These are phyloP conservation scores for Pyrrhosoma nymphula DNA, from an alignment of 2,888 invertebrate genomes.

Conservation along the genomic window DNA sequence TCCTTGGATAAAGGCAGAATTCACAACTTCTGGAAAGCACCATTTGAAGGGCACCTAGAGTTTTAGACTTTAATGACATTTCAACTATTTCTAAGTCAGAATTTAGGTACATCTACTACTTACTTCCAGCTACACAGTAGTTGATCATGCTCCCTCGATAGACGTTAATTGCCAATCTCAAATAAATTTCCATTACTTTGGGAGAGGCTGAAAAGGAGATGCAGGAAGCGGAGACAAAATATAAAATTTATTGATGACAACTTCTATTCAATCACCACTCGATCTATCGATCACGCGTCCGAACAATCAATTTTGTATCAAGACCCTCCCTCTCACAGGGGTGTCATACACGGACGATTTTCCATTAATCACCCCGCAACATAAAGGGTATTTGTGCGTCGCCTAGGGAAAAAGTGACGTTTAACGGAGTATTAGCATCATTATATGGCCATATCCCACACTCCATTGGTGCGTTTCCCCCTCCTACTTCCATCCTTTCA, in stretches of 20 bases:
- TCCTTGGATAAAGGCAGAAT: no score
- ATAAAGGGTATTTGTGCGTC: constrained; percentile 14
- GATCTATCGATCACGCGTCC: neutral
- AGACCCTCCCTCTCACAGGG: neutral
- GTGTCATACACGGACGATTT: neutral
- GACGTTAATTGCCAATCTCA: no score
- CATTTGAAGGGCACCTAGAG: no score
- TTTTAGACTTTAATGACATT: no score
- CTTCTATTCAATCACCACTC: neutral
- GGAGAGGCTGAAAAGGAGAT: no score
- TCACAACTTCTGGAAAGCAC: no score
- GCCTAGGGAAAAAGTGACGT: neutral
- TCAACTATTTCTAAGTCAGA: no score
- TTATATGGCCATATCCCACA: constrained; percentile 33
- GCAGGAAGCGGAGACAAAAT: neutral
- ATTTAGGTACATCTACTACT: no score
- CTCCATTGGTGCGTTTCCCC: neutral
- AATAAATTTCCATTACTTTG: no score
- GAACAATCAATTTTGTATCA: neutral
- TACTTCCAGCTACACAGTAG: no score
- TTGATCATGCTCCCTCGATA: no score
- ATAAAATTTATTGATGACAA: neutral
- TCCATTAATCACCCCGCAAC: neutral
- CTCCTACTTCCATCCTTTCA: neutral
- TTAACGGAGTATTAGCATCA: constrained; percentile 26